Evolutionary conservation across 2,113 vertebrate species (phyloP).

Genomic region (Pycnonotus jocosus): DNA sequence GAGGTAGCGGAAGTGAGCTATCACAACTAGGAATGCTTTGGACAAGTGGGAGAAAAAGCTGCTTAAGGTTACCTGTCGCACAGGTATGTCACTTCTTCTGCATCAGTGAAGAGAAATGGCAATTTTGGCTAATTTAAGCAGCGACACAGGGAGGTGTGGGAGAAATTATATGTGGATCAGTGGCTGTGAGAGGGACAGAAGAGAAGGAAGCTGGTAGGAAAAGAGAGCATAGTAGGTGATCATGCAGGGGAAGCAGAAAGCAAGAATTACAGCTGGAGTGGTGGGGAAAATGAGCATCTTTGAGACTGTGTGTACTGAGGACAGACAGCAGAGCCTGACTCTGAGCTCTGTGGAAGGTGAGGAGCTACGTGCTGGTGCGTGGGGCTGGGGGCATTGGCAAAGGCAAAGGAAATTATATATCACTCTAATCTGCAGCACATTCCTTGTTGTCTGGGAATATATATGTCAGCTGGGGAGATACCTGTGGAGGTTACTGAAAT

Average conservation of each 20-base stretch:
- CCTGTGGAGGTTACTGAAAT: not conserved
- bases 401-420: not conserved
- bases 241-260: not conserved
- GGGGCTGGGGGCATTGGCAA: not conserved
- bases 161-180: not conserved
- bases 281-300: accelerated
- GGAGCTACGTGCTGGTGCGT: accelerated
- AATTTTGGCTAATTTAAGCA: not conserved
- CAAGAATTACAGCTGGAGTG: not conserved
- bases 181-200: accelerated
- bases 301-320: not conserved
- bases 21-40: not conserved
- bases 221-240: accelerated
- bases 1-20: not conserved
- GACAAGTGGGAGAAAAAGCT: not conserved
- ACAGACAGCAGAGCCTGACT: not conserved
- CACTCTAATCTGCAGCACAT: not conserved
- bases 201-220: not conserved
- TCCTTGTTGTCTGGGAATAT: not conserved
- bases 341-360: not conserved
- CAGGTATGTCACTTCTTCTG: not conserved
- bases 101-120: not conserved
- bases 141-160: not conserved
- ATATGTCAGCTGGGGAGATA: not conserved
- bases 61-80: not conserved